Evolutionary conservation across 1,140 invertebrate species (phyloP).

Genomic region (Magallana angulata): DNA sequence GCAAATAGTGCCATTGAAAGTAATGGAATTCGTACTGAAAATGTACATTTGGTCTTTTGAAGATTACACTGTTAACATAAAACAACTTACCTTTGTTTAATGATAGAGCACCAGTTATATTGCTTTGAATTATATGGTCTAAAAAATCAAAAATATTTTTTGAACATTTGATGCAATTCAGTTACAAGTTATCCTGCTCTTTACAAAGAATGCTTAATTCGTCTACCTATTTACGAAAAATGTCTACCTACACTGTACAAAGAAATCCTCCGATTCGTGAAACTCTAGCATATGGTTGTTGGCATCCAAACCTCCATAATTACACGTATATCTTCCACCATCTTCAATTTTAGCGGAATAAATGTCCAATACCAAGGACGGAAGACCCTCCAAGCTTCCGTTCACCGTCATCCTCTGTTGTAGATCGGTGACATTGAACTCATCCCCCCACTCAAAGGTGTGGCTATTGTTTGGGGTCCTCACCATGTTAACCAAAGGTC

Average conservation of each 20-base stretch:
- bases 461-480: background rate
- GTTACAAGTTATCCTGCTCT: background rate
- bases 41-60: too few species aligned
- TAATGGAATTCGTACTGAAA: too few species aligned
- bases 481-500: conserved; percentile 4
- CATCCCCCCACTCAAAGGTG: conserved; percentile 11
- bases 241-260: conserved; percentile 15
- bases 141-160: background rate
- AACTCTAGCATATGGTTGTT: background rate
- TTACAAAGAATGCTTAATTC: background rate
- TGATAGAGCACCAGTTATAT: background rate
- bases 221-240: background rate
- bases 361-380: background rate
- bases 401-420: background rate
- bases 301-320: background rate
- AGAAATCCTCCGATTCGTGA: background rate
- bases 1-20: background rate
- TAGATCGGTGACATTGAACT: background rate
- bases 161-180: background rate
- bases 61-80: too few species aligned
- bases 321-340: conserved; percentile 10
- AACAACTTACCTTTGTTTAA: background rate
- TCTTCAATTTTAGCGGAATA: background rate
- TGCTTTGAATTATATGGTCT: conserved; percentile 18
- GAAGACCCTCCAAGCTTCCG: background rate